Percentiles rank a stretch among this genome's conserved stretches.
phyloP scores from a whole-genome alignment of 2,888 invertebrate species.

The Corythucha ciliata region DNA sequence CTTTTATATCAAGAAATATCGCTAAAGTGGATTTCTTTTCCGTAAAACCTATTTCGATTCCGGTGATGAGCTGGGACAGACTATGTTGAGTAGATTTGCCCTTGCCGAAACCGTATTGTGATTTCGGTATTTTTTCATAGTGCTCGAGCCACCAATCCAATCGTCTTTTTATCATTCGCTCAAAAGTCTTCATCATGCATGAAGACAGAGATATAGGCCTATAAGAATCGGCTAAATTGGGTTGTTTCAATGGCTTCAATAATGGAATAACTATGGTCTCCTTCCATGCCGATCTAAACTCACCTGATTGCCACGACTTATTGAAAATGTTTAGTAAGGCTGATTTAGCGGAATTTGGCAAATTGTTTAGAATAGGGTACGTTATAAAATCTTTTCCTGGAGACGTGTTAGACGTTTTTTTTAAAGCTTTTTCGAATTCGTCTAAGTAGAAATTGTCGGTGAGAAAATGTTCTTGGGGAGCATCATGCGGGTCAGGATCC shows the following conservation, averaged over 20 bases:
- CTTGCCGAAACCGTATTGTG: not conserved
- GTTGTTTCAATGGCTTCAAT: not conserved
- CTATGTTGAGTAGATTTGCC: not conserved
- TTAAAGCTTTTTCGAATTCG: no score
- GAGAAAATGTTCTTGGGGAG: no score
- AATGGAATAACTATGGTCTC: not conserved
- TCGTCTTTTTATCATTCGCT: conserved; percentile 1
- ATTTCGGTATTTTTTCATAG: not conserved
- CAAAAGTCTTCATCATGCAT: conserved; percentile 4
- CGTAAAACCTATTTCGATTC: not conserved
- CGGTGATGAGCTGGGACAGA: not conserved
- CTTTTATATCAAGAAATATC: not conserved
- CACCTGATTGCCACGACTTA: not conserved
- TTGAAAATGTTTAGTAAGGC: not conserved
- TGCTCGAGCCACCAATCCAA: conserved; percentile 2
- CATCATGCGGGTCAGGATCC: no score
- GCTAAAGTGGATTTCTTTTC: not conserved
- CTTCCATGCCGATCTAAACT: not conserved
- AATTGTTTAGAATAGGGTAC: not conserved
- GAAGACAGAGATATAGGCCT: not conserved
- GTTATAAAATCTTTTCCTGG: conserved; percentile 2
- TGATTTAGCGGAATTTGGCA: not conserved
- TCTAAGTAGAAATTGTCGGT: no score
- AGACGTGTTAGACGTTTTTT: conserved; percentile 7
- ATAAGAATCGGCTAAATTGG: not conserved